A percentile compares a stretch with the other conserved stretches of the same genome.
Conservation (phyloP, 2,113 vertebrate species). For the Laticauda laticaudata region DNA sequence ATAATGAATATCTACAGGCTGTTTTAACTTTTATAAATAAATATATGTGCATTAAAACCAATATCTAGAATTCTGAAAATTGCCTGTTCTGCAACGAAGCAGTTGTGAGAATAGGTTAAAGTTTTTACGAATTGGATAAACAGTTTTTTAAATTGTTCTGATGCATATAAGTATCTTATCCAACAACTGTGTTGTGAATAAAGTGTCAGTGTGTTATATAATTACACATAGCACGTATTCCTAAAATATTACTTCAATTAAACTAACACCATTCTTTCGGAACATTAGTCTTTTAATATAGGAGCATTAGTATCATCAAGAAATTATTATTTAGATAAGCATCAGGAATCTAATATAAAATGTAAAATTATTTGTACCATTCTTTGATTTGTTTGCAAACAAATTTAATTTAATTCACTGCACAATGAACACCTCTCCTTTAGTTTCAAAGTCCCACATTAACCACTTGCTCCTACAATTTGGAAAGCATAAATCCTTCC, state of each 20-base stretch:
- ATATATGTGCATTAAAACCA: background rate
- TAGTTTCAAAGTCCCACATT: background rate
- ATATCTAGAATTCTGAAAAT: background rate
- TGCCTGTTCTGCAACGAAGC: background rate
- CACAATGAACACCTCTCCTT: background rate
- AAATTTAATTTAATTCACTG: background rate
- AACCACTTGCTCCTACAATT: background rate
- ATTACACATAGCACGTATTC: background rate
- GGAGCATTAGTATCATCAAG: background rate
- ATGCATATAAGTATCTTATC: background rate
- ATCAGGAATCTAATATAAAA: background rate
- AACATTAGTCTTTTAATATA: background rate
- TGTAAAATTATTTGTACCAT: background rate
- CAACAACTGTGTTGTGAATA: background rate
- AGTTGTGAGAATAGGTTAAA: background rate
- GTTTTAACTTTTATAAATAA: background rate
- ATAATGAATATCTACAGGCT: background rate
- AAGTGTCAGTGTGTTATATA: background rate
- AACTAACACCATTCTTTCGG: background rate
- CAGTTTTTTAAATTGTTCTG: background rate
- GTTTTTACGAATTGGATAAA: background rate
- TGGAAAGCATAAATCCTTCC: conserved; percentile 3
- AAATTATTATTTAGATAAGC: background rate
- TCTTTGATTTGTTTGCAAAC: background rate
- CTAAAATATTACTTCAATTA: background rate